A percentile compares a stretch with the other conserved stretches of the same genome.
phyloP scores from a whole-genome alignment of 2,888 invertebrate genomes.

The Notocelia uddmanniana region DNA sequence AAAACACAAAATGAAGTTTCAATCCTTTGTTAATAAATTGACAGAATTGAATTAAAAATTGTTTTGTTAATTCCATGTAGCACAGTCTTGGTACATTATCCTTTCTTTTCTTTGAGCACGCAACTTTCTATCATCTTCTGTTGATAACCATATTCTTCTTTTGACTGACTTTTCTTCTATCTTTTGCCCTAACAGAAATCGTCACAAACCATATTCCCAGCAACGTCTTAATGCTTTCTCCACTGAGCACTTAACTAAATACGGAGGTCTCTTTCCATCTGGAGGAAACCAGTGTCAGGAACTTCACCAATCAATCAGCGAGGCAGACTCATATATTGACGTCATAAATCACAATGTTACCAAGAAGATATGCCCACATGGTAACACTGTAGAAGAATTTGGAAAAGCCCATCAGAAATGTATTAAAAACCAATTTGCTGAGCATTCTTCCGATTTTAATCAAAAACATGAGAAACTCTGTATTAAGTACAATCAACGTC shows the following conservation, averaged over 20 bases:
- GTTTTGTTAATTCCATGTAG: slow-evolving; percentile 9
- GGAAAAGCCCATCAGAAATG: slow-evolving; percentile 84
- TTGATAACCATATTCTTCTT: slow-evolving; percentile 48
- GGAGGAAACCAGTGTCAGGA: slow-evolving; percentile 81
- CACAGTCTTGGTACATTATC: slow-evolving; percentile 10
- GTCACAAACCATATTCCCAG: slow-evolving; percentile 84
- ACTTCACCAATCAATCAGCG: slow-evolving; percentile 80
- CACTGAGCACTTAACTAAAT: slow-evolving; percentile 82
- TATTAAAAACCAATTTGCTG: slow-evolving; percentile 73
- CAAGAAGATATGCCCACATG: slow-evolving; percentile 79
- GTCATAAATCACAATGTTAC: slow-evolving; percentile 72
- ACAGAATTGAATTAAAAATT: background rate
- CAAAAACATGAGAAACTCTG: slow-evolving; percentile 83
- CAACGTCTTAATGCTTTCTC: slow-evolving; percentile 84
- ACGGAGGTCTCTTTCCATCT: slow-evolving; percentile 81
- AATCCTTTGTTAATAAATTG: slow-evolving; percentile 11
- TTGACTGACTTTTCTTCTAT: slow-evolving; percentile 68
- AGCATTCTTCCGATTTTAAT: slow-evolving; percentile 63
- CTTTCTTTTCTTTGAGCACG: slow-evolving; percentile 28
- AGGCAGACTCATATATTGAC: slow-evolving; percentile 80
- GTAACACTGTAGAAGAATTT: slow-evolving; percentile 80
- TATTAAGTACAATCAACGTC: slow-evolving; percentile 82
- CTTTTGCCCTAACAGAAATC: slow-evolving; percentile 82
- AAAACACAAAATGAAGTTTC: background rate
- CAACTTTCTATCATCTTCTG: slow-evolving; percentile 26